Evolutionary conservation across 2,113 vertebrate species (phyloP), one percentile per base, ranked within the genome.

Genomic region (Platichthys stellatus): DNA sequence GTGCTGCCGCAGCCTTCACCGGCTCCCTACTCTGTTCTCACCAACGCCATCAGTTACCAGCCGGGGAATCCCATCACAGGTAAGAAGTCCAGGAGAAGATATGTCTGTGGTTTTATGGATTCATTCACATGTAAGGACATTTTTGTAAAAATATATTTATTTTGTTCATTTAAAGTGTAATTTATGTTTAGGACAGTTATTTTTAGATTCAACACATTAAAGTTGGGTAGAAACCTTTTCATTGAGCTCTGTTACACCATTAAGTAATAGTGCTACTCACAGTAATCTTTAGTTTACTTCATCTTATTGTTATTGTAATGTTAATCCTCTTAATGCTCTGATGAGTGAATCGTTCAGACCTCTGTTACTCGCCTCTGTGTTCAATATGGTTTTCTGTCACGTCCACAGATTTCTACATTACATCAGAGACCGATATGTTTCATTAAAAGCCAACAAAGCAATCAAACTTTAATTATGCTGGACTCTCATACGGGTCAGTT

Each of bases 1-100:
- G 72, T 85, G 26, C 26, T 45, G 60, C 84, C 82, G 49, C 86
- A 85, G 75, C n/a, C 74, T 20, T 69, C 84, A 7, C 71, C 63
- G 21, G 47, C 73, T 3, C 82, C 86, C 17, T 82, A 85, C 67
- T 10, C 17, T 21, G 49, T 85, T 9, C 77, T 76, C 31, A 69
- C 59, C 63, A 60, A 83, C 72, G 45, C 11, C 14, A 38, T 1
- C 47, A 69, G 5, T 1, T 89, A 61, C 70, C 58, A 78, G 58
- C 76, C 74, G 0, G 74, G 81, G 0, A n/a, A 49, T 21, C 73
- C 76, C 26, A 26, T 86, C 5, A 83, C 85, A 69, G 83, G 86
- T 90, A 13, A 74, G n/a, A 59, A 12, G 6, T 6, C 4, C 0
- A 21, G 3, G 2, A 79, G 11, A 73, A 9, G 47, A 51, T 51